Evolutionary conservation across 2,888 invertebrate species (phyloP).

Genomic region (Mongoloraphidia duomilia): DNA sequence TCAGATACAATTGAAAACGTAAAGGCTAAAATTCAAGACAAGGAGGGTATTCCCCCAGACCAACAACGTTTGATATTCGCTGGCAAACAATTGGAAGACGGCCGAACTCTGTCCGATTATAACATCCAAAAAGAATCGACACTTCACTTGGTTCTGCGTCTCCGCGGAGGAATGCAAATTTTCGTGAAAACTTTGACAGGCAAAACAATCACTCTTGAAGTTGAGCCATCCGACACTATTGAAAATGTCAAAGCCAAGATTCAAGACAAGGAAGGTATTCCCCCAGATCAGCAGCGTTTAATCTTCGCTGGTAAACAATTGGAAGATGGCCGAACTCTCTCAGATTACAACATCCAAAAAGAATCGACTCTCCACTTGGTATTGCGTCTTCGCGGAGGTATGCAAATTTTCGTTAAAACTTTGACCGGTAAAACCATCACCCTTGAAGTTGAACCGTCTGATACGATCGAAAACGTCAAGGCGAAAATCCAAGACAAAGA

Average conservation of each 20-base stretch:
- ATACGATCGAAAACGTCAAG: conserved; percentile 50
- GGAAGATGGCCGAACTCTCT: conserved; percentile 69
- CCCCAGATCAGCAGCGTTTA: conserved; percentile 76
- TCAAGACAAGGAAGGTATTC: conserved; percentile 82
- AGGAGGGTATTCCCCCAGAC: conserved; percentile 43
- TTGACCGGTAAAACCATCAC: conserved; percentile 42
- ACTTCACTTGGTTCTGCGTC: conserved; percentile 41
- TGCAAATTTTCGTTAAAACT: conserved; percentile 42
- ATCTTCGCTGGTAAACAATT: conserved; percentile 87
- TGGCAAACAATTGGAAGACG: conserved; percentile 55
- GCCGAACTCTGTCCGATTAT: conserved; percentile 46
- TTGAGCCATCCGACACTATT: conserved; percentile 73
- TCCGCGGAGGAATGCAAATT: conserved; percentile 55
- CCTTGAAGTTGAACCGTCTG: conserved; percentile 43
- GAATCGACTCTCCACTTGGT: conserved; percentile 88
- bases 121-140: conserved; percentile 50
- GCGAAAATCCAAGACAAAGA: conserved; percentile 43
- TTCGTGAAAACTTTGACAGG: conserved; percentile 43
- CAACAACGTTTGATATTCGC: conserved; percentile 49
- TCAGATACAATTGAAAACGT: conserved; percentile 48
- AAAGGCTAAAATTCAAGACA: conserved; percentile 38
- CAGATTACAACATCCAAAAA: conserved; percentile 81
- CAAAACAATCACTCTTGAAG: conserved; percentile 41
- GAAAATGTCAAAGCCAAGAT: conserved; percentile 91
- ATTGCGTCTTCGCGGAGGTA: conserved; percentile 54